Conservation (phyloP, 1,140 invertebrate species). For the Drosophila tristis region DNA sequence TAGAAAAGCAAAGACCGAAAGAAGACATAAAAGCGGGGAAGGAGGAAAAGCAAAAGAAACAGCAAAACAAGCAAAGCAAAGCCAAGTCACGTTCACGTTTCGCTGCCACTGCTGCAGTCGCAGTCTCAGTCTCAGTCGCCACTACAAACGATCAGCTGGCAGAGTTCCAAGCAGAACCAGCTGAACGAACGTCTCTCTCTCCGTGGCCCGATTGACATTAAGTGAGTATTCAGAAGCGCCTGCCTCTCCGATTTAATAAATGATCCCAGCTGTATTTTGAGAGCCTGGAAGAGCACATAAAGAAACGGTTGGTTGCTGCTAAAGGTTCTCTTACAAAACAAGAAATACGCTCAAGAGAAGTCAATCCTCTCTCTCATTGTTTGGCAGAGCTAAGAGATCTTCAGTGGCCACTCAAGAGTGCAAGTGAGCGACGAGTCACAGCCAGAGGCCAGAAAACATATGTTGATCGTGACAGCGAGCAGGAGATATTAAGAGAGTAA, state of each 20-base stretch:
- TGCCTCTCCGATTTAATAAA: neutral
- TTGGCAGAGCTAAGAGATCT: no score
- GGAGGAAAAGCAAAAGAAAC: slow-evolving; percentile 22
- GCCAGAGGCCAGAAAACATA: no score
- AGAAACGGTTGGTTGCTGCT: no score
- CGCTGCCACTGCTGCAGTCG: slow-evolving; percentile 42
- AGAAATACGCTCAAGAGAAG: neutral
- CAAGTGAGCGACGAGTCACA: no score
- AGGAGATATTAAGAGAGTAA: neutral
- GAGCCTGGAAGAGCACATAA: neutral
- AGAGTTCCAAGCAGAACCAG: slow-evolving; percentile 22
- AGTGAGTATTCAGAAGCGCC: no score
- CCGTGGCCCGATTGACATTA: no score
- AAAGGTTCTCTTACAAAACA: neutral
- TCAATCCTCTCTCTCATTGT: no score
- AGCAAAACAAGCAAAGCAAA: slow-evolving; percentile 22
- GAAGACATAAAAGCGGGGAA: neutral
- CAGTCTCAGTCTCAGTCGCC: slow-evolving; percentile 7
- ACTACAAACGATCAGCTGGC: slow-evolving; percentile 36
- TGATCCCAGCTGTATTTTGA: no score
- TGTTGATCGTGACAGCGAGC: neutral
- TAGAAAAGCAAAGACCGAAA: slow-evolving; percentile 20
- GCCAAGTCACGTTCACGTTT: slow-evolving; percentile 61
- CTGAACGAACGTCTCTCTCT: slow-evolving; percentile 2
- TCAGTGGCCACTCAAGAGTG: no score